These are phyloP conservation scores for Drosophila fuyamai DNA, from an alignment of 1,140 invertebrate species.

Conservation along the genomic window DNA sequence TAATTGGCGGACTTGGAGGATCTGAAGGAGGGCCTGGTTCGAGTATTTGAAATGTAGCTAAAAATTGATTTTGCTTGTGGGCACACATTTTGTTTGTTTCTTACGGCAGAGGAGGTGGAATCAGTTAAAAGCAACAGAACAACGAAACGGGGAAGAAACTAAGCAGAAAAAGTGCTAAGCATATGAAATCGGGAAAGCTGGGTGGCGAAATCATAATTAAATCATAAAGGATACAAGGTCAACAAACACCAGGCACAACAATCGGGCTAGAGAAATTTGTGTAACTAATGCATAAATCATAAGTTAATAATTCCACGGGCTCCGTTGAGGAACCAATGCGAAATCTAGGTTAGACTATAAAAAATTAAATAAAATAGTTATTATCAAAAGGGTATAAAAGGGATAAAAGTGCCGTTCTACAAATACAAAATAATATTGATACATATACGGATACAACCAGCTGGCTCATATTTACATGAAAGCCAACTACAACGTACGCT, in stretches of 20 bases:
- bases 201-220: constrained; percentile 37
- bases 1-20: constrained; percentile 50
- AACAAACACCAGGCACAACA: constrained; percentile 73
- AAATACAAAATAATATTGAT: constrained; percentile 72
- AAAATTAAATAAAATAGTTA: constrained; percentile 12
- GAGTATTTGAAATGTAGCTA: constrained; percentile 82
- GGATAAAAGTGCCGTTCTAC: constrained; percentile 77
- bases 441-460: constrained; percentile 40
- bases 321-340: constrained; percentile 37
- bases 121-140: constrained; percentile 26
- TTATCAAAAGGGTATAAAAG: constrained; percentile 14
- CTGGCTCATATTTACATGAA: constrained; percentile 40
- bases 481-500: constrained; percentile 65
- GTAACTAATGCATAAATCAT: constrained; percentile 37
- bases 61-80: constrained; percentile 65
- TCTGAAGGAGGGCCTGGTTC: constrained; percentile 70
- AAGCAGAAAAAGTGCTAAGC: constrained; percentile 19
- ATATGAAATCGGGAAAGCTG: constrained; percentile 16
- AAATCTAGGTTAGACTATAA: constrained; percentile 44
- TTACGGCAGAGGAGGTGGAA: constrained; percentile 36
- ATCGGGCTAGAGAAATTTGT: constrained; percentile 62
- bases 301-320: constrained; percentile 11
- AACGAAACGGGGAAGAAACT: constrained; percentile 18
- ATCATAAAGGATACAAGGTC: constrained; percentile 31
- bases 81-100: constrained; percentile 31